Evolutionary conservation across 2,888 invertebrate species (phyloP), one percentile per base, ranked within the genome.

Genomic region (Abrostola tripartita): DNA sequence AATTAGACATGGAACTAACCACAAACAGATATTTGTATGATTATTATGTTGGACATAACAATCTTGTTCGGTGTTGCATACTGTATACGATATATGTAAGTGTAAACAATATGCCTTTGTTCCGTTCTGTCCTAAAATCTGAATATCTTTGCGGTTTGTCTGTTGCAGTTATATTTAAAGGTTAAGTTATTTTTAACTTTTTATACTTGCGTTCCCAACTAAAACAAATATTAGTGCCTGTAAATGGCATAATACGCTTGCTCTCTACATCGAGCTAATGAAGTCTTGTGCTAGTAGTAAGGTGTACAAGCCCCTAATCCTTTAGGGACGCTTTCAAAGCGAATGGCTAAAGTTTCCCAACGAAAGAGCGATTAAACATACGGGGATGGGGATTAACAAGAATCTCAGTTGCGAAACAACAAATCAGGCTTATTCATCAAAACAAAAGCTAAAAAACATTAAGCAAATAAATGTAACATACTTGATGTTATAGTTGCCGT

Each of bases 401-500:
- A n/a, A n/a, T n/a, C n/a, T n/a, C n/a, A n/a, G n/a, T n/a, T n/a
- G n/a, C n/a, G n/a, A n/a, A n/a, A n/a, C n/a, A n/a, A n/a, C n/a
- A n/a, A n/a, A n/a, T n/a, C n/a, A n/a, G n/a, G n/a, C n/a, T n/a
- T n/a, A n/a, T n/a, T n/a, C n/a, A n/a, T n/a, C 7, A 7, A 40
- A 40, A 9, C 5, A 7, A 40, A 5, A 40, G 24, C 24, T 24
- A 24, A 24, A 4, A 24, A 24, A 24, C 24, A 2, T 24, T 24
- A 2, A 38, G 14, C 6, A 58, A 55, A 62, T 37, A 10, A 11
- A 52, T 52, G 1, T 0, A 58, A 83, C 91, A 66, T 85, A 95
- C 81, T 93, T 94, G 71, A 99, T 97, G 87, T 99, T 98, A 92
- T 98, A 99, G 91, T 99, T 98, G 63, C 99, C 99, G 85, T 99